Evolutionary conservation across 2,797 vertebrate species (phyloP), one percentile per base, ranked within the genome.

Genomic region (Cephalopachus bancanus): DNA sequence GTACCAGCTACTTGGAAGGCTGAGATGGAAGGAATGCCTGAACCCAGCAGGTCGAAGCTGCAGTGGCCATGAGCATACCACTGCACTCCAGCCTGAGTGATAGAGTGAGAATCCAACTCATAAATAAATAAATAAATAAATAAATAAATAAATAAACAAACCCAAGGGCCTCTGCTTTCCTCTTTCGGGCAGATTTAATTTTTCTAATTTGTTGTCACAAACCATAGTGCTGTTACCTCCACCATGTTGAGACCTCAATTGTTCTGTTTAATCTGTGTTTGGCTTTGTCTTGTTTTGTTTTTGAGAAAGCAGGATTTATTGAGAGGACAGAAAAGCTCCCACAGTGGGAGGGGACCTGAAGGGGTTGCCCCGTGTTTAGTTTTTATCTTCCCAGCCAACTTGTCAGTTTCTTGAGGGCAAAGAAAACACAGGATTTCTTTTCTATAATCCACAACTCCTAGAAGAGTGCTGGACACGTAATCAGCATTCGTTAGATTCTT

Each of bases 381-480:
- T 84, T 95, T 94, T 69, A 33, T 92, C n/a, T 84, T 88, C 51
- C 51, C 12, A 57, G 60, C 8, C 69, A 87, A 60, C 15, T 7
- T 72, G 22, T 93, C 30, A 65, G 8, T 72, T 94, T 96, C 72
- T 44, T 85, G 49, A 97, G 69, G 28, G 3, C 62, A 92, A 88
- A 88, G 24, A 87, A 30, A 78, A 78, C 72, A 75, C 28, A 51
- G 14, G n/a, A 44, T 84, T 96, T 92, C 12, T 76, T 86, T 91
- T 49, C 89, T 64, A 51, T 78, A 78, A 91, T 86, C 64, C 65
- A 71, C 28, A 71, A 24, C 22, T 64, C 86, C 37, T 86, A 37
- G 22, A 69, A 51, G 67, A 90, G 55, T 79, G 10, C 37, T 89
- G 51, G 80, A 17, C 53, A 59, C 30, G 37, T 24, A 76, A 53